Evolutionary conservation across 2,888 invertebrate genomes (phyloP), one percentile per base, ranked within the genome.

Genomic region (Onchidella celtica): DNA sequence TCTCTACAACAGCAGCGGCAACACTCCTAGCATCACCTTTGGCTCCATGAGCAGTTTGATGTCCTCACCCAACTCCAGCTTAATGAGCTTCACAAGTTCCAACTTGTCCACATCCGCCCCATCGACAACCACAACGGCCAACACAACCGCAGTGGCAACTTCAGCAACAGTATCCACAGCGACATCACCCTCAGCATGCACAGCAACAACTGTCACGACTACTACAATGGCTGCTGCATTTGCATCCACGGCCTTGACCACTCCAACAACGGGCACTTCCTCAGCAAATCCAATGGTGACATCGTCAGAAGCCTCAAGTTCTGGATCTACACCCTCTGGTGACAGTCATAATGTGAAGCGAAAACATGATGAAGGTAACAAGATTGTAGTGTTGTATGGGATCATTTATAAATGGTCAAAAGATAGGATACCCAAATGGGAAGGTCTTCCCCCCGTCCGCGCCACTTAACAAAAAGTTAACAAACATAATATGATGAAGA

Each of bases 311-410:
- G 11, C 74, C 27, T 11, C 66, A 29, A 24, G 9, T 9, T 63
- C 14, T 9, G n/a, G 14, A 63, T 63, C 24, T 14, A 17, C 63
- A 63, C 14, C 55, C 17, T 21, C 57, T n/a, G 2, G 9, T 6
- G 3, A 6, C 21, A 29, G n/a, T 34, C 32, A 32, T 1, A 9
- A 47, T 29, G 2, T 11, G 29, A 79, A 72, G 27, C 47, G 79
- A 14, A 79, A 79, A 55, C 24, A 65, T 47, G 73, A 79, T 6
- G 79, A 72, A 63, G 79, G 73, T 72, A 65, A 57, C n/a, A n/a
- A n/a, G n/a, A n/a, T n/a, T n/a, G n/a, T n/a, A n/a, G n/a, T n/a
- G n/a, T n/a, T n/a, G n/a, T n/a, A n/a, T n/a, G n/a, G n/a, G n/a
- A n/a, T n/a, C n/a, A n/a, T n/a, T n/a, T n/a, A n/a, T n/a, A n/a